phyloP scores from a whole-genome alignment of 2,113 vertebrate genomes.

The Zeus faber region DNA sequence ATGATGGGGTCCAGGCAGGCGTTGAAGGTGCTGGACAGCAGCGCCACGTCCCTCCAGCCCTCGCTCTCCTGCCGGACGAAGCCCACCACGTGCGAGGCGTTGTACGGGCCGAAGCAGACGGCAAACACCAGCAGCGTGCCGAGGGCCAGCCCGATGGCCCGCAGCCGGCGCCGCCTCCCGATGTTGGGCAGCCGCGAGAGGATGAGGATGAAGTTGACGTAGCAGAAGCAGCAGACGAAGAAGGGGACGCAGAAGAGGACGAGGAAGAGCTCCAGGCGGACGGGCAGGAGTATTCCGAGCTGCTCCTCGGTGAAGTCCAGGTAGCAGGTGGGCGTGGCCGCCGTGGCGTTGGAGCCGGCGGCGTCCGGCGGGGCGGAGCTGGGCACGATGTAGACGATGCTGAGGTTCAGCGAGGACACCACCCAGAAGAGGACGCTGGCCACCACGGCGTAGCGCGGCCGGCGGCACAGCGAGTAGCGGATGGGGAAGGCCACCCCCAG shows the following conservation, averaged over 20 bases:
- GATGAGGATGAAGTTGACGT: slow-evolving; percentile 74
- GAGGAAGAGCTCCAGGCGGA: slow-evolving; percentile 78
- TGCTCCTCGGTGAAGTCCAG: slow-evolving; percentile 67
- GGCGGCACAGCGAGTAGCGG: slow-evolving; percentile 71
- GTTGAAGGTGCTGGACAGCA: slow-evolving; percentile 73
- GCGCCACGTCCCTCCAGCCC: slow-evolving; percentile 64
- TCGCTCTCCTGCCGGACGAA: slow-evolving; percentile 49
- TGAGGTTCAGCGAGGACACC: slow-evolving; percentile 77
- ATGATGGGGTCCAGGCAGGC: slow-evolving; percentile 78
- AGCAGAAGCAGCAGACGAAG: slow-evolving; percentile 76
- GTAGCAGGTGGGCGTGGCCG: slow-evolving; percentile 70
- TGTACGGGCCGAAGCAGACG: slow-evolving; percentile 81
- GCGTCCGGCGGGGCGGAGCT: slow-evolving; percentile 14
- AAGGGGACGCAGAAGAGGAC: slow-evolving; percentile 80
- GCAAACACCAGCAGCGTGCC: slow-evolving; percentile 79
- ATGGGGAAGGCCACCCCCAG: slow-evolving; percentile 83
- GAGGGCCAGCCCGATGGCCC: slow-evolving; percentile 72
- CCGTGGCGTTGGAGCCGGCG: not conserved
- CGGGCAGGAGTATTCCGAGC: slow-evolving; percentile 62
- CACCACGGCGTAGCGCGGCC: slow-evolving; percentile 61
- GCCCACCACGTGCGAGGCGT: slow-evolving; percentile 80
- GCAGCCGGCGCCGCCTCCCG: slow-evolving; percentile 55
- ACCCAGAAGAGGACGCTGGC: slow-evolving; percentile 75
- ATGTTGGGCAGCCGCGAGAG: slow-evolving; percentile 70
- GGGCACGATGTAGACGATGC: slow-evolving; percentile 77